Conservation (phyloP, 2,797 vertebrate genomes). For the Xyrichtys novacula region DNA sequence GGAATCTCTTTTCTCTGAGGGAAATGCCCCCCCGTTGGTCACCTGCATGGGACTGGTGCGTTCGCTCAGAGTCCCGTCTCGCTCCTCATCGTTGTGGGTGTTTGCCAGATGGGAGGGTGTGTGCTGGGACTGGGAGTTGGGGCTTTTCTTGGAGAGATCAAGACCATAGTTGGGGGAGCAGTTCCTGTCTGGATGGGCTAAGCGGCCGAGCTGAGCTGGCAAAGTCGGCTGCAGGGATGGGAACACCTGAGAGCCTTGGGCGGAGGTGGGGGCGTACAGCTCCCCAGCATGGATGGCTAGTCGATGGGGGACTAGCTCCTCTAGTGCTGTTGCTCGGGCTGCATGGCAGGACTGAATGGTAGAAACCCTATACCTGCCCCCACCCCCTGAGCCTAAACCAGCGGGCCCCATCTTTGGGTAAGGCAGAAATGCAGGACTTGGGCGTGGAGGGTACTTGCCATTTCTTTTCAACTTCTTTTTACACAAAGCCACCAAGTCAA, state of each 20-base stretch:
- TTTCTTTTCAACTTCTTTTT: slow-evolving; percentile 97
- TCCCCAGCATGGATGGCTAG: slow-evolving; percentile 92
- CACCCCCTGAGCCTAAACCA: slow-evolving; percentile 82
- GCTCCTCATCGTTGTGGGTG: slow-evolving; percentile 85
- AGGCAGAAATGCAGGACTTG: slow-evolving; percentile 78
- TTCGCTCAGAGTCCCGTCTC: slow-evolving; percentile 80
- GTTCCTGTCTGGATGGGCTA: slow-evolving; percentile 87
- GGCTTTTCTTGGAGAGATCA: slow-evolving; percentile 98
- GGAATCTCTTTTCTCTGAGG: slow-evolving; percentile 87
- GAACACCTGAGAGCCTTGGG: slow-evolving; percentile 87
- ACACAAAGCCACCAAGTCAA: slow-evolving; percentile 97
- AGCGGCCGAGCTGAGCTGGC: slow-evolving; percentile 84
- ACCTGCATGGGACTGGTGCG: slow-evolving; percentile 86
- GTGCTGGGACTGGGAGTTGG: slow-evolving; percentile 86
- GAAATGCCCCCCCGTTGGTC: slow-evolving; percentile 81
- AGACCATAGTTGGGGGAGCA: slow-evolving; percentile 95
- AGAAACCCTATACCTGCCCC: slow-evolving; percentile 88
- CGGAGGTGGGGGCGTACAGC: slow-evolving; percentile 90
- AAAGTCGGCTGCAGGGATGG: slow-evolving; percentile 82
- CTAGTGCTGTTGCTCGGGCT: slow-evolving; percentile 82
- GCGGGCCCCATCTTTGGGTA: slow-evolving; percentile 86
- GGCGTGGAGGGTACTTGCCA: slow-evolving; percentile 92
- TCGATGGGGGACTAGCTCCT: slow-evolving; percentile 84
- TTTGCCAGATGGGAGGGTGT: slow-evolving; percentile 80
- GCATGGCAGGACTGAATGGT: slow-evolving; percentile 93